Evolutionary conservation across 2,888 invertebrate species (phyloP).

Genomic region (Mythimna pallens): DNA sequence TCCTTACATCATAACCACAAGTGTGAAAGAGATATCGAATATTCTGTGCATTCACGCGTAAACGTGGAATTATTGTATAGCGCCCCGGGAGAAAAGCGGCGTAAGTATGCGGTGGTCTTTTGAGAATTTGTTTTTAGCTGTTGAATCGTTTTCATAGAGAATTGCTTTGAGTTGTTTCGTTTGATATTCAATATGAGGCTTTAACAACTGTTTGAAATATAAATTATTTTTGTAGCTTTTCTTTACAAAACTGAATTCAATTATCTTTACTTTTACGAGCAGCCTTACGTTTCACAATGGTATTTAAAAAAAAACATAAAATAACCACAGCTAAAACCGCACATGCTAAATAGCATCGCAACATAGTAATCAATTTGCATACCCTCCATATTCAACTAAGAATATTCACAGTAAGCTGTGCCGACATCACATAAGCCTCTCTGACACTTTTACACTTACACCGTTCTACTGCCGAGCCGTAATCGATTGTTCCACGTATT

Average conservation of each 20-base stretch:
- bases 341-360: slow-evolving; percentile 16
- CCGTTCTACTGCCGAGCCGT: slow-evolving; percentile 75
- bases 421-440: slow-evolving; percentile 53
- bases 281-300: background rate
- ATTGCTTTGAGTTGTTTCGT: slow-evolving; percentile 8
- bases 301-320: background rate
- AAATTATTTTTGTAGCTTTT: background rate
- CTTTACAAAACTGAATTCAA: background rate
- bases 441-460: slow-evolving; percentile 76
- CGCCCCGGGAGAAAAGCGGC: slow-evolving; percentile 75
- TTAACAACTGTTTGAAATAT: background rate
- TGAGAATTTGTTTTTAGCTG: slow-evolving; percentile 37
- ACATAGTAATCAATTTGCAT: slow-evolving; percentile 49
- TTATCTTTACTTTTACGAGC: background rate
- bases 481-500: slow-evolving; percentile 90
- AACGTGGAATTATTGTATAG: slow-evolving; percentile 85
- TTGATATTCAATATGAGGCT: background rate
- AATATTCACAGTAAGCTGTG: slow-evolving; percentile 41
- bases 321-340: background rate
- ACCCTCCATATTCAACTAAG: slow-evolving; percentile 50
- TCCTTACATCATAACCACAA: slow-evolving; percentile 76
- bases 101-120: slow-evolving; percentile 71
- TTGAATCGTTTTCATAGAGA: slow-evolving; percentile 5
- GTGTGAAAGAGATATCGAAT: slow-evolving; percentile 87
- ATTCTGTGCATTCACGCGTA: slow-evolving; percentile 89